Evolutionary conservation across 2,888 invertebrate species (phyloP).

Genomic region (Nomada lathburiana): DNA sequence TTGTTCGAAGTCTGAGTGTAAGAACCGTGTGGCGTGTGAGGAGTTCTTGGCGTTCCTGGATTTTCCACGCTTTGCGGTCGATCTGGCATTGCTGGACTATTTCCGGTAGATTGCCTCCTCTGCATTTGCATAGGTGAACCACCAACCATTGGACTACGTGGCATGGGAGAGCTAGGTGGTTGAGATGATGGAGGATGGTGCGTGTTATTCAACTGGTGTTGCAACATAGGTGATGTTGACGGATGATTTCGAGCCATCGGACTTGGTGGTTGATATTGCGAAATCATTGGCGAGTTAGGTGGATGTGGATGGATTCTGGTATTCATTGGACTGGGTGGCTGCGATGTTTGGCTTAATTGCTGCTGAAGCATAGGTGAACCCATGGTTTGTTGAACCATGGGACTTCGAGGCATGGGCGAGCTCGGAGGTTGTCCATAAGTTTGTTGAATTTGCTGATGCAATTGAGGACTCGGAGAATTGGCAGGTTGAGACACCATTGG

Average conservation of each 20-base stretch:
- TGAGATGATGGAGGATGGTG: slow-evolving; percentile 85
- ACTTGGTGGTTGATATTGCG: slow-evolving; percentile 84
- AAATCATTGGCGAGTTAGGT: slow-evolving; percentile 81
- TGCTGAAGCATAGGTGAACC: slow-evolving; percentile 84
- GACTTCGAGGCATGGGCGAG: slow-evolving; percentile 85
- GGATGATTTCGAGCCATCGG: slow-evolving; percentile 82
- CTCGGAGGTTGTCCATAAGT: slow-evolving; percentile 85
- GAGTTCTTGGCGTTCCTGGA: slow-evolving; percentile 86
- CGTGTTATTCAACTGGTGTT: slow-evolving; percentile 81
- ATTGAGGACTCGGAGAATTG: slow-evolving; percentile 83
- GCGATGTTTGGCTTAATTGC: slow-evolving; percentile 81
- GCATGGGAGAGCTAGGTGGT: slow-evolving; percentile 85
- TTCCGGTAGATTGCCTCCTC: slow-evolving; percentile 86
- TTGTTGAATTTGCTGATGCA: slow-evolving; percentile 83
- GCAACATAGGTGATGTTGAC: slow-evolving; percentile 85
- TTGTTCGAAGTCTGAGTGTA: slow-evolving; percentile 81
- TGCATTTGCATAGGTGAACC: slow-evolving; percentile 85
- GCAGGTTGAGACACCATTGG: slow-evolving; percentile 83
- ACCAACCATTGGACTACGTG: slow-evolving; percentile 85
- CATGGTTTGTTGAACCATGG: slow-evolving; percentile 83
- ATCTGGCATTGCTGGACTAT: slow-evolving; percentile 86
- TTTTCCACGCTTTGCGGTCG: slow-evolving; percentile 87
- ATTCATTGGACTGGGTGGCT: slow-evolving; percentile 84
- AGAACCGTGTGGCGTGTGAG: slow-evolving; percentile 73
- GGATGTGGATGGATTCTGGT: slow-evolving; percentile 80